Base-by-base conservation (phyloP, 2,113 vertebrate species). In the Tetrax tetrax region DNA sequence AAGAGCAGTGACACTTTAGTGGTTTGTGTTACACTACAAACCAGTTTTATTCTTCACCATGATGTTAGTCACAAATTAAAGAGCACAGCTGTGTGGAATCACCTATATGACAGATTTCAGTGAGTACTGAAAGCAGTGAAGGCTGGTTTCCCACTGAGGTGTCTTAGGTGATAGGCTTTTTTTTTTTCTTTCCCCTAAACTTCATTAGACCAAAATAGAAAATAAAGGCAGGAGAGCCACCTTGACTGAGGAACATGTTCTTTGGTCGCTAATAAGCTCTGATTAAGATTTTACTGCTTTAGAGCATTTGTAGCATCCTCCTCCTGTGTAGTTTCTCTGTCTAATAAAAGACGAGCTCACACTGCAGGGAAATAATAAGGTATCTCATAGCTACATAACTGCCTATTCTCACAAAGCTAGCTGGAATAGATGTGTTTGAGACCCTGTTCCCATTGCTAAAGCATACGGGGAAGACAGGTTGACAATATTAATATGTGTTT, bases 211-310 rank as follows among this genome's bases (percentile, higher is more conserved):
- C 43, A 27, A 89, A 91, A 83, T 38, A 87, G 68, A 70, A 92
- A n/a, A 84, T 75, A 84, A 95, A 94, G 31, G 12, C 80, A 70
- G 70, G 61, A 87, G 87, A 93, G 53, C 38, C 43, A 89, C 81
- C 72, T 83, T 91, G 77, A 89, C 60, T 35, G 21, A 84, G 61
- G 77, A 93, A 21, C 15, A 1, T 87, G 70, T 79, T 94, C 87
- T 89, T 94, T 48, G 48, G 89, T 93, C 81, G 48, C 81, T 95
- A 87, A 91, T 96, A 96, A 96, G 65, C 56, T 91, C 91, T 93
- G 79, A 92, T 93, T 91, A 96, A 87, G 84, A 60, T 87, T 91
- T 91, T 91, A 91, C 93, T 95, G 91, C 81, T 92, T 83, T 83
- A 92, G 89, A 93, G 83, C 59, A 54, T 70, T 94, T 93, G 90